Evolutionary conservation across 2,797 vertebrate genomes (phyloP).

Genomic region (Tachyglossus aculeatus): DNA sequence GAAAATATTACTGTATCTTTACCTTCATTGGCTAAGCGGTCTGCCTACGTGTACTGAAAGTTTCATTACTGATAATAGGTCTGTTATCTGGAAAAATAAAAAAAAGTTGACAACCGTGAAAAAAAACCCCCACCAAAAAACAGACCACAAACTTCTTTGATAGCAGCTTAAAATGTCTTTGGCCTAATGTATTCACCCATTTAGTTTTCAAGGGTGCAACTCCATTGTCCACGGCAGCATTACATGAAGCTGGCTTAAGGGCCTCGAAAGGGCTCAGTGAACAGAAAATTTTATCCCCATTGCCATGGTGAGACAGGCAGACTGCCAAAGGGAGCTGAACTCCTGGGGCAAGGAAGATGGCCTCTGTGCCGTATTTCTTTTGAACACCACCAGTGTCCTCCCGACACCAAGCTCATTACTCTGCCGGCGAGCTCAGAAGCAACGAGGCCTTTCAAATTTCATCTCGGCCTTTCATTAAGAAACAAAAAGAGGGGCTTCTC

Average conservation of each 20-base stretch:
- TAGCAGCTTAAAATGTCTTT: conserved; percentile 50
- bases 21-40: conserved; percentile 11
- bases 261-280: conserved; percentile 59
- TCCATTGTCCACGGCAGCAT: conserved; percentile 61
- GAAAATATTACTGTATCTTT: conserved; percentile 20
- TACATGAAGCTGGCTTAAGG: conserved; percentile 63
- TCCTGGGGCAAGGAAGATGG: conserved; percentile 49
- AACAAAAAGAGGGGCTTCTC: neutral
- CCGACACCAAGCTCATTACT: conserved; percentile 39
- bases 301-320: conserved; percentile 65
- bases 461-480: conserved; percentile 7
- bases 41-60: conserved; percentile 35
- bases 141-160: conserved; percentile 57
- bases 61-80: conserved; percentile 36
- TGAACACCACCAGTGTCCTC: conserved; percentile 32
- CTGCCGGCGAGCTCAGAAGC: neutral
- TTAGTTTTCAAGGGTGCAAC: conserved; percentile 62
- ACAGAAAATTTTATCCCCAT: conserved; percentile 72
- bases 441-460: conserved; percentile 15
- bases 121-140: conserved; percentile 31
- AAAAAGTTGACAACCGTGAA: conserved; percentile 35
- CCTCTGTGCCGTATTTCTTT: conserved; percentile 40
- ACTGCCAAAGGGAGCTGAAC: conserved; percentile 29
- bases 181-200: conserved; percentile 71
- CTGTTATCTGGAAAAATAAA: conserved; percentile 21